Evolutionary conservation across 2,113 vertebrate genomes (phyloP).

Genomic region (Cichladusa arquata): DNA sequence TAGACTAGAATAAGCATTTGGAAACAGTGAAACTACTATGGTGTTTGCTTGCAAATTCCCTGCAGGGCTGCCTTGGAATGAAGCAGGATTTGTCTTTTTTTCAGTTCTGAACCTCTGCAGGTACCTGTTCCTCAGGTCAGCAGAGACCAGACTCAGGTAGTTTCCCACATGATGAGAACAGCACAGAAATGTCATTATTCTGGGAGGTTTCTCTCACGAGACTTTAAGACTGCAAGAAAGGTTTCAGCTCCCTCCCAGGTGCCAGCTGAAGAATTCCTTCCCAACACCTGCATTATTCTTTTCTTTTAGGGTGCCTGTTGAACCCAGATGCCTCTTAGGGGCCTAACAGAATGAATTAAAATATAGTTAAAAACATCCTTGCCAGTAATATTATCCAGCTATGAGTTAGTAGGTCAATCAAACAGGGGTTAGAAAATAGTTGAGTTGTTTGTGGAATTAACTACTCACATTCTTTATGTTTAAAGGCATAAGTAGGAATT

Average conservation of each 20-base stretch:
- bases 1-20: slow-evolving; percentile 27
- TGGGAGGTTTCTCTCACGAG: neutral
- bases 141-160: neutral
- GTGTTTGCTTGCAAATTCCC: neutral
- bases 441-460: neutral
- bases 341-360: neutral
- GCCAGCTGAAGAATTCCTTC: neutral
- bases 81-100: neutral
- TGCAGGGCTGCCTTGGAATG: neutral
- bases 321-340: neutral
- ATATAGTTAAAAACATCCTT: neutral
- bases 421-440: neutral
- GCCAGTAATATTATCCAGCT: neutral
- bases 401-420: neutral
- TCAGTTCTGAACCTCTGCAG: neutral
- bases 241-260: neutral
- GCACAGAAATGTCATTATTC: neutral
- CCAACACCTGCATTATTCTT: neutral
- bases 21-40: slow-evolving; percentile 18
- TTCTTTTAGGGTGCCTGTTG: neutral
- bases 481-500: neutral
- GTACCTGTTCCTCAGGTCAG: neutral
- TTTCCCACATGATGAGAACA: neutral
- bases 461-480: neutral
- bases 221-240: neutral